phyloP scores from a whole-genome alignment of 1,140 invertebrate genomes.

The Psilanteris sp. region DNA sequence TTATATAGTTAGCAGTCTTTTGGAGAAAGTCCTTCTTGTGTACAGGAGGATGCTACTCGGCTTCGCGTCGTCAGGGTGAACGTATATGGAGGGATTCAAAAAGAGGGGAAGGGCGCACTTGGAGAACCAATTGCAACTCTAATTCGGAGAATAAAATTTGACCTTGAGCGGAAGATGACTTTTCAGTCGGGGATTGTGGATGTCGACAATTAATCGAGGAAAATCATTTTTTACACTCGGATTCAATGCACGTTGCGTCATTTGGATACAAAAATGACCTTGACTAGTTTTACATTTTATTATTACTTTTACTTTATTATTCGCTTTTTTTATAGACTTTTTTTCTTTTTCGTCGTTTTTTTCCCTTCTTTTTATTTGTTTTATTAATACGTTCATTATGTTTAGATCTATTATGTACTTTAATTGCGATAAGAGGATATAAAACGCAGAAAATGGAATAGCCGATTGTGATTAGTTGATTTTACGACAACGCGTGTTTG shows the following conservation, averaged over 20 bases:
- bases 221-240: conserved; percentile 21
- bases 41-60: conserved; percentile 72
- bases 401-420: too few relatives aligned
- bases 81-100: conserved; percentile 52
- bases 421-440: too few relatives aligned
- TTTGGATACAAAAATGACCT: conserved; percentile 10
- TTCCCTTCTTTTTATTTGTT: too few relatives aligned
- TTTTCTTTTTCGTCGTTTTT: too few relatives aligned
- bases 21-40: conserved; percentile 77
- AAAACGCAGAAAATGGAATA: too few relatives aligned
- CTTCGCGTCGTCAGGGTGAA: conserved; percentile 65
- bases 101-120: conserved; percentile 31
- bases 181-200: conserved; percentile 19
- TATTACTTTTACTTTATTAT: too few relatives aligned
- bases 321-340: too few relatives aligned
- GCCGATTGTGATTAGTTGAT: too few relatives aligned
- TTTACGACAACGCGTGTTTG: too few relatives aligned
- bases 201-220: conserved; percentile 17
- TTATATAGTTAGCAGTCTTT: conserved; percentile 80
- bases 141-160: conserved; percentile 59
- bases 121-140: conserved; percentile 52
- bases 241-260: conserved; percentile 15
- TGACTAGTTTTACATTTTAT: not conserved
- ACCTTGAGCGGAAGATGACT: conserved; percentile 62
- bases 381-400: too few relatives aligned